Conservation (phyloP, 2,797 vertebrate genomes). For the Arctocebus calabarensis region DNA sequence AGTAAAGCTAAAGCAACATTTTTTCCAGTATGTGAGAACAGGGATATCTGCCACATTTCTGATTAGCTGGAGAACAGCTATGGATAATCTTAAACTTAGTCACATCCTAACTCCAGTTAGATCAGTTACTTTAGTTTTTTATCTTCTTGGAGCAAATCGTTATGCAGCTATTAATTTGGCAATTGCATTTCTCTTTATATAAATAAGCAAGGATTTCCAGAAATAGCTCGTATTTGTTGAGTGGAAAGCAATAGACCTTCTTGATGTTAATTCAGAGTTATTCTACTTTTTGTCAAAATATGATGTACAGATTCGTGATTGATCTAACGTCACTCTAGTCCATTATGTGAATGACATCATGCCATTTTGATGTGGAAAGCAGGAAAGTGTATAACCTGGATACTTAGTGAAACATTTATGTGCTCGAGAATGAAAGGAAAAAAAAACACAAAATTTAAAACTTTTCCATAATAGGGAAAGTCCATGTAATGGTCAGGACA, state of each 20-base stretch:
- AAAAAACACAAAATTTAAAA: neutral
- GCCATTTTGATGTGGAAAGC: neutral
- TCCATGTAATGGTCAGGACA: neutral
- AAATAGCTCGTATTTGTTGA: neutral
- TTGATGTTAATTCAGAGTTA: neutral
- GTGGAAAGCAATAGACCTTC: neutral
- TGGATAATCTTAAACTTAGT: neutral
- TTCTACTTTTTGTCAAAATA: neutral
- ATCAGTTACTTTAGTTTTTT: neutral
- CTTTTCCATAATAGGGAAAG: neutral
- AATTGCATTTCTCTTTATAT: neutral
- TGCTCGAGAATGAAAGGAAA: neutral
- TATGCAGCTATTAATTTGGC: neutral
- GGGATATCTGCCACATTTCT: neutral
- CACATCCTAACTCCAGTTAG: neutral
- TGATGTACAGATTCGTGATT: neutral
- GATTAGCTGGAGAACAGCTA: neutral
- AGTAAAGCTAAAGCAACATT: neutral
- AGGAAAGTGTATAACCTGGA: neutral
- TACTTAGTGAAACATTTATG: neutral
- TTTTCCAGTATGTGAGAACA: neutral
- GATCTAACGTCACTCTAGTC: neutral
- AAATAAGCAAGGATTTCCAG: neutral
- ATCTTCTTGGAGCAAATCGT: neutral
- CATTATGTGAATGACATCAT: neutral